phyloP scores from a whole-genome alignment of 2,888 invertebrate species.

The Hetaerina titia region DNA sequence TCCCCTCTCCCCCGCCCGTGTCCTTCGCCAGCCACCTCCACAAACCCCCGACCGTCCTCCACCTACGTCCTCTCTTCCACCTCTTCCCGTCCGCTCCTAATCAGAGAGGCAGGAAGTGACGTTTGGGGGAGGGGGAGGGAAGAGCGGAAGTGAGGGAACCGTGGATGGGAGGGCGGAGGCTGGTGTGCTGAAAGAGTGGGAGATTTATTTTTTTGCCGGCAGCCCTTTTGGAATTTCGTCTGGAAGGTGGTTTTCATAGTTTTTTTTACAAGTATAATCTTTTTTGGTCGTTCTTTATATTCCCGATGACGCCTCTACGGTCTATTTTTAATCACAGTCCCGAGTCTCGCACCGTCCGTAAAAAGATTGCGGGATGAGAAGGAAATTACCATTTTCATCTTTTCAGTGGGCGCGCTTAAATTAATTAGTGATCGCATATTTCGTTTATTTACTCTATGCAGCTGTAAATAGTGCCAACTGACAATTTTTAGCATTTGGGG shows the following conservation, averaged over 20 bases:
- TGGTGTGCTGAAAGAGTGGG: background rate
- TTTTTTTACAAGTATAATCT: background rate
- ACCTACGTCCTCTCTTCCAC: background rate
- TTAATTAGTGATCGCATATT: no score
- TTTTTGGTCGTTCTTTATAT: background rate
- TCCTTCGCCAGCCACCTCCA: background rate
- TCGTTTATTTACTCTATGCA: no score
- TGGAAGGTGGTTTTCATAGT: background rate
- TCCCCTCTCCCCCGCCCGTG: background rate
- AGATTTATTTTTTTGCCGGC: background rate
- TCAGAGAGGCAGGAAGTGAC: slow-evolving; percentile 10
- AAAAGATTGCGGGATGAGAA: background rate
- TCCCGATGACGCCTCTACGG: background rate
- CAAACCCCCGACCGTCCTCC: background rate
- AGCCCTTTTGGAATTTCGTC: background rate
- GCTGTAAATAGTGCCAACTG: no score
- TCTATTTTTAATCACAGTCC: background rate
- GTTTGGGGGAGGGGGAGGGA: background rate
- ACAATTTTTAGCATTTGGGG: no score
- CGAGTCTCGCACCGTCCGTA: background rate
- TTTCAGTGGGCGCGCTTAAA: no score
- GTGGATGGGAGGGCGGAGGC: background rate
- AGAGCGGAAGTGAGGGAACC: background rate
- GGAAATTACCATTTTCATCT: no score
- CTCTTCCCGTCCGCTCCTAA: background rate